Evolutionary conservation across 1,140 invertebrate species (phyloP), one percentile per base, ranked within the genome.

Genomic region (Lordiphosa collinella): DNA sequence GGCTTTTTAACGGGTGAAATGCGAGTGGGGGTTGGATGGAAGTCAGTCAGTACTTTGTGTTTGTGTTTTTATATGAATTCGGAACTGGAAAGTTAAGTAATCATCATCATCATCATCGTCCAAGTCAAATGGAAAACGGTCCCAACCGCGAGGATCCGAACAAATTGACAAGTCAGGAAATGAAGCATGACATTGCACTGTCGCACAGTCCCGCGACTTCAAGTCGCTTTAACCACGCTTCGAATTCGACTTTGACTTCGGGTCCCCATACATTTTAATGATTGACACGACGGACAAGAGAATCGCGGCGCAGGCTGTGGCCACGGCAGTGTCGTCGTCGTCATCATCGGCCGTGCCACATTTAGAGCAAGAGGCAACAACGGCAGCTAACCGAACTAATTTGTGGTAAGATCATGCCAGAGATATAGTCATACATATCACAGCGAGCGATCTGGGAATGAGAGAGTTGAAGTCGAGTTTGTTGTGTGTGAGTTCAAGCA

Each of bases 321-420:
- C 36, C 11, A 13, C n/a, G 25, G 22, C 25, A 32, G 43, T 32
- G 29, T 14, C 44, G 22, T 25, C 22, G 22, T 25, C 22, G 5
- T 25, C 22, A 7, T 25, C 22, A 25, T 25, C 22, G 7, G 22
- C 22, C 22, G 64, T 67, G 64, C 64, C 63, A 67, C 64, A 67
- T 67, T 67, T 67, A 67, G 64, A 67, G 64, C 50, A 69, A 22
- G 18, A 40, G 29, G 37, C 14, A 52, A 52, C 69, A 80, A 75
- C 76, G 55, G 76, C 76, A 82, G 76, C 78, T 82, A 82, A 80
- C 76, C 76, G 84, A 82, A 82, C 76, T 82, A 84, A 82, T 84
- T 82, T 82, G 76, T 82, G 78, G 76, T 63, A 82, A 84, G 76
- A 82, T 82, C 76, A 82, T 82, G 78, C 78, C 78, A 76, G 78